phyloP scores from a whole-genome alignment of 2,888 invertebrate species.

The Timandra comae region DNA sequence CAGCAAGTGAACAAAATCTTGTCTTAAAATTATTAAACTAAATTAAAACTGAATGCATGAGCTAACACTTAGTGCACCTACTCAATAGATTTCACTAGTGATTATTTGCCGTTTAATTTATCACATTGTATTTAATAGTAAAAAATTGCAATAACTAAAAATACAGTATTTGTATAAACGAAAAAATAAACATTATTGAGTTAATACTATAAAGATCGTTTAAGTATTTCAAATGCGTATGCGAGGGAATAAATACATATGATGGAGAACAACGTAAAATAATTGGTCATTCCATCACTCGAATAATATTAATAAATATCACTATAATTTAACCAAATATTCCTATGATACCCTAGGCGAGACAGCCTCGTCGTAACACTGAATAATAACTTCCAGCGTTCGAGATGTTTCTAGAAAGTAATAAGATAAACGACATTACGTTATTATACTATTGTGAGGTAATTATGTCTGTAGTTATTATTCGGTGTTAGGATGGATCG shows the following conservation, averaged over 20 bases:
- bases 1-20: no score
- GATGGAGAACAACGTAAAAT: conserved; percentile 30
- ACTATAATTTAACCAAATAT: conserved; percentile 41
- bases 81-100: conserved; percentile 20
- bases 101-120: conserved; percentile 26
- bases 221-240: conserved; percentile 25
- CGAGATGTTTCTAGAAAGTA: no score
- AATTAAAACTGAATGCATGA: conserved; percentile 16
- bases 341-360: conserved; percentile 23
- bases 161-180: conserved; percentile 26
- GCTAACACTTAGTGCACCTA: conserved; percentile 13
- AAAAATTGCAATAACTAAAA: conserved; percentile 24
- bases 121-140: conserved; percentile 26
- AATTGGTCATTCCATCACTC: conserved; percentile 30
- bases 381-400: conserved; percentile 23
- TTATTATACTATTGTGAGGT: no score
- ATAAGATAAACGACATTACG: no score
- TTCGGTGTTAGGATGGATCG: conserved; percentile 29
- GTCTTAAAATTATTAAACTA: conserved; percentile 1
- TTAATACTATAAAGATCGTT: conserved; percentile 31
- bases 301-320: conserved; percentile 47
- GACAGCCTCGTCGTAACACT: conserved; percentile 27
- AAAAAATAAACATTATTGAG: conserved; percentile 28
- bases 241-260: conserved; percentile 24
- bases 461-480: conserved; percentile 25